phyloP scores from a whole-genome alignment of 2,113 vertebrate species.

The Clupea harengus region DNA sequence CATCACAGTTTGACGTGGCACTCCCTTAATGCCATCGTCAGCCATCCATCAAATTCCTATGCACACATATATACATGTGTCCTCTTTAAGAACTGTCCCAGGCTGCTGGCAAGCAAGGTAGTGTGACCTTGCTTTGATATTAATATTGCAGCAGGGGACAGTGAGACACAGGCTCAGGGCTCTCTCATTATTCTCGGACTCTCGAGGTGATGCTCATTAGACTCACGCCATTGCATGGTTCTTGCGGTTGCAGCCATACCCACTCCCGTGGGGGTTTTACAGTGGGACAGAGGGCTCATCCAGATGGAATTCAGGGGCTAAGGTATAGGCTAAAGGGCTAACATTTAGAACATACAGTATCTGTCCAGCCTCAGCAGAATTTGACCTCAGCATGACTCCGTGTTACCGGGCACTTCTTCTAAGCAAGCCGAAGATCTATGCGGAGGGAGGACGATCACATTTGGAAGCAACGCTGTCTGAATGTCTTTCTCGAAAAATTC shows the following conservation, averaged over 20 bases:
- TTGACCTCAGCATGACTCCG: slow-evolving; percentile 4
- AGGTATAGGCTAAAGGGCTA: neutral
- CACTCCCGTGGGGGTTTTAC: neutral
- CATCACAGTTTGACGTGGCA: neutral
- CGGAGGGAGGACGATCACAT: neutral
- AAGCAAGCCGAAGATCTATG: neutral
- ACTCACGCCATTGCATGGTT: neutral
- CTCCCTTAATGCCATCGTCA: neutral
- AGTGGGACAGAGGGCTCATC: neutral
- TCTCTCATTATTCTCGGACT: neutral
- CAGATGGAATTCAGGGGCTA: neutral
- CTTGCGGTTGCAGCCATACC: too few species aligned
- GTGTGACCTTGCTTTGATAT: neutral
- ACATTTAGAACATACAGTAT: slow-evolving; percentile 4
- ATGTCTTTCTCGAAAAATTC: neutral
- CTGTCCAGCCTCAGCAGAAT: slow-evolving; percentile 12
- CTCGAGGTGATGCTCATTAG: neutral
- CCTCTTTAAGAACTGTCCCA: too few species aligned
- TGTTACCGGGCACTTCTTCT: neutral
- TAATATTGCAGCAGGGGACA: neutral
- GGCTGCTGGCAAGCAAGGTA: neutral
- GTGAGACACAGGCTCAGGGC: too few species aligned
- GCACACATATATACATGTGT: neutral
- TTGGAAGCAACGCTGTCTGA: neutral
- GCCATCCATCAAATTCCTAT: neutral